A percentile compares a stretch with the other conserved stretches of the same genome.
Conservation (phyloP, 2,888 invertebrate genomes). For the Caradrina kadenii region DNA sequence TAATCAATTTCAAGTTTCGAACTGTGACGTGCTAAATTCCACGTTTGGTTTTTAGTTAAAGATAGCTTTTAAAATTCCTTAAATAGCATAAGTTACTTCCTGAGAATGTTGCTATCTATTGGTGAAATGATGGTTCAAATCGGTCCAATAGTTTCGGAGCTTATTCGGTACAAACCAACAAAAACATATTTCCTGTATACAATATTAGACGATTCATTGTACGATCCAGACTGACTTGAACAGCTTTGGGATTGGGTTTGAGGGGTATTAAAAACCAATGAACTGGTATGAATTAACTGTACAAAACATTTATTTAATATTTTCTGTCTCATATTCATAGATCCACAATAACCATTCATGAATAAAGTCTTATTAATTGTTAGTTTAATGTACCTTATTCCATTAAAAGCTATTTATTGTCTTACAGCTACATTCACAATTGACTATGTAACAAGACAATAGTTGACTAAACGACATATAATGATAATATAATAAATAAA, state of each 20-base stretch:
- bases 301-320: conserved; percentile 13
- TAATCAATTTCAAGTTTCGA: neutral
- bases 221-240: too few species aligned
- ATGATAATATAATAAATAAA: conserved; percentile 5
- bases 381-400: conserved; percentile 18
- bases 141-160: too few species aligned
- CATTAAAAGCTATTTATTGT: neutral
- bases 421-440: neutral
- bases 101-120: too few species aligned
- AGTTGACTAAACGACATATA: neutral
- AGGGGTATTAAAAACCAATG: neutral
- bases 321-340: neutral
- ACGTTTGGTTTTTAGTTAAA: too few species aligned
- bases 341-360: conserved; percentile 4
- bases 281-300: neutral
- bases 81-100: too few species aligned
- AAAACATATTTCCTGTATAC: too few species aligned
- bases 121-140: too few species aligned
- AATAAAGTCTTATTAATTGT: conserved; percentile 4
- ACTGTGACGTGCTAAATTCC: neutral
- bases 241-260: too few species aligned
- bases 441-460: neutral
- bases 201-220: too few species aligned
- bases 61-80: too few species aligned
- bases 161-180: too few species aligned